Percentiles rank a stretch among this genome's conserved stretches.
Evolutionary conservation across 2,888 invertebrate species (phyloP).

Genomic region (Himalopsyche kuldschensis): DNA sequence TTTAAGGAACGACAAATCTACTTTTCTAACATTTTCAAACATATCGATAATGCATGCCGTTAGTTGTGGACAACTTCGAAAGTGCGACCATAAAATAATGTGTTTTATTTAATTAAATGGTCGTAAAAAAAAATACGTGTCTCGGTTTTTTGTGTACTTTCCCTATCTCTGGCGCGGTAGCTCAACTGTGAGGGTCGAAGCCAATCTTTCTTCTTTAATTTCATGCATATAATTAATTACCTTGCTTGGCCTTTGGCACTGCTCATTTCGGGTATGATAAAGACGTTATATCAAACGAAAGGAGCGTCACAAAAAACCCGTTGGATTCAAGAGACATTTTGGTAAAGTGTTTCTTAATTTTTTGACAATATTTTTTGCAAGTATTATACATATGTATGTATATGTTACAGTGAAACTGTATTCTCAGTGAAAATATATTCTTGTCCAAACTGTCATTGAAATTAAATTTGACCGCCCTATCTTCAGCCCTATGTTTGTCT

Average conservation of each 20-base stretch:
- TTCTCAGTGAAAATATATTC: no score
- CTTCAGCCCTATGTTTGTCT: no score
- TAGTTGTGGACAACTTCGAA: neutral
- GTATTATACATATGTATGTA: no score
- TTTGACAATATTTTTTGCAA: no score
- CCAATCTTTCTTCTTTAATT: neutral
- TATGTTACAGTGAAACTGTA: no score
- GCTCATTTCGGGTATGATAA: neutral
- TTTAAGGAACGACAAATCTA: no score
- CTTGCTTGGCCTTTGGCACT: neutral
- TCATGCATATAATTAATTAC: neutral
- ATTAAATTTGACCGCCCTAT: no score
- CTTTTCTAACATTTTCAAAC: no score
- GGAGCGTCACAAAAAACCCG: neutral
- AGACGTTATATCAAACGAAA: neutral
- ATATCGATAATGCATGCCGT: neutral
- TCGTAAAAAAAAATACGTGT: neutral
- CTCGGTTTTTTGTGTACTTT: neutral
- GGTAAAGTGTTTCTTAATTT: no score
- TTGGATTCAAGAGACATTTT: no score
- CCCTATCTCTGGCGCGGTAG: neutral
- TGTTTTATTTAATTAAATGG: neutral
- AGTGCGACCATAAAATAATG: neutral
- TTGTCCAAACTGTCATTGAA: no score
- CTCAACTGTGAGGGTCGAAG: neutral